Conservation (phyloP, 2,113 vertebrate species). For the Pogonocichla stellata region DNA sequence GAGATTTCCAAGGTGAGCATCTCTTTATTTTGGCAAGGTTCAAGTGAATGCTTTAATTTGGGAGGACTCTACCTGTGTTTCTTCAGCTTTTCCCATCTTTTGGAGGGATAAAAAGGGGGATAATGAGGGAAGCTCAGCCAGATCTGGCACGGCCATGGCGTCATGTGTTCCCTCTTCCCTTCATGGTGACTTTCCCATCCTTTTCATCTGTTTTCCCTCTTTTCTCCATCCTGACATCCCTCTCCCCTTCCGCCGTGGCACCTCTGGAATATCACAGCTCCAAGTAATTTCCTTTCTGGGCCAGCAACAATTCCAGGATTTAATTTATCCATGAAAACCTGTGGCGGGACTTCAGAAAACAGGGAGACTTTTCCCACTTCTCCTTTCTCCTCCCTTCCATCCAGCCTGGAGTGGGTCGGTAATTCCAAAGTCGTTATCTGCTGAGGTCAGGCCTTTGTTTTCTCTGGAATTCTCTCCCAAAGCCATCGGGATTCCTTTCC, state of each 20-base stretch:
- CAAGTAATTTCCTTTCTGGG: neutral
- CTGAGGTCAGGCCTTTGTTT: neutral
- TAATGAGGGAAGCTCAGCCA: neutral
- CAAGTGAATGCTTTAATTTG: fast-evolving
- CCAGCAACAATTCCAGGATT: neutral
- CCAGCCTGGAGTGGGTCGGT: neutral
- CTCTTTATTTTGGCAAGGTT: neutral
- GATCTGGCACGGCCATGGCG: fast-evolving
- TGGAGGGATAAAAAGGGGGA: fast-evolving
- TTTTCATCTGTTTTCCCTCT: neutral
- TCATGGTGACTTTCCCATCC: neutral
- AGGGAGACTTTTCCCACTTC: neutral
- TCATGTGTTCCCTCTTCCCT: neutral
- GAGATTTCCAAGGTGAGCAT: neutral
- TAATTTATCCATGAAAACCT: neutral
- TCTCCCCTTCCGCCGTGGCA: fast-evolving
- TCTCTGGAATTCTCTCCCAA: neutral
- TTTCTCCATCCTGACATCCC: too few relatives aligned
- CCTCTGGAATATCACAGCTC: neutral
- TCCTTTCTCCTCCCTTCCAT: neutral
- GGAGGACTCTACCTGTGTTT: fast-evolving
- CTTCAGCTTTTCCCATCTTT: neutral
- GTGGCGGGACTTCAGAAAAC: fast-evolving
- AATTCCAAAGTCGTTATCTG: neutral
- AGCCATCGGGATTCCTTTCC: neutral